Evolutionary conservation across 2,797 vertebrate species (phyloP).

Genomic region (Pogoniulus pusillus): DNA sequence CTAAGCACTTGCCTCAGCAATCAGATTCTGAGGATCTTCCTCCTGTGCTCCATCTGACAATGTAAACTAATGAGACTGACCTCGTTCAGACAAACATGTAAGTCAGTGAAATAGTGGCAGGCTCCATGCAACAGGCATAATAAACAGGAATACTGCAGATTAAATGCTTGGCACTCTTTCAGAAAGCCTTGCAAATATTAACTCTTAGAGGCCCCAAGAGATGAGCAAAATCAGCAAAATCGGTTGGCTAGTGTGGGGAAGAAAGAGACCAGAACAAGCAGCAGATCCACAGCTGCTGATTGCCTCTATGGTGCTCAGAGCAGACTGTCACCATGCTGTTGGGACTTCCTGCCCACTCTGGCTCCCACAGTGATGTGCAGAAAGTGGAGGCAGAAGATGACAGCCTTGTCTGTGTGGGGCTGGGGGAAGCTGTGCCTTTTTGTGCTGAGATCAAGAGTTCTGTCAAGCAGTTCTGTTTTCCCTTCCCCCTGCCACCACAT

Average conservation of each 20-base stretch:
- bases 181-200: conserved; percentile 39
- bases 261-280: neutral
- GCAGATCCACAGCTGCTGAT: neutral
- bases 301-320: neutral
- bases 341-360: neutral
- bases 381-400: neutral
- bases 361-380: neutral
- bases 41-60: conserved; percentile 10
- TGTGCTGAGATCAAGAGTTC: neutral
- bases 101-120: neutral
- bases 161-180: conserved; percentile 56
- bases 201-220: conserved; percentile 38
- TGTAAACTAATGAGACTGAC: conserved; percentile 48
- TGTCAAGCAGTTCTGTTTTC: neutral
- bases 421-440: neutral
- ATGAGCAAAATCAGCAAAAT: neutral
- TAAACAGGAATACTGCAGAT: conserved; percentile 57
- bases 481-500: neutral
- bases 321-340: neutral
- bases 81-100: conserved; percentile 29
- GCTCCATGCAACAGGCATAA: conserved; percentile 30
- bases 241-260: neutral
- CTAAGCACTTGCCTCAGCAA: conserved; percentile 21
- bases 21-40: conserved; percentile 42
- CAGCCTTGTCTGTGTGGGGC: neutral